Conservation (phyloP, 2,113 vertebrate genomes). For the Rhegmatorhina hoffmannsi region DNA sequence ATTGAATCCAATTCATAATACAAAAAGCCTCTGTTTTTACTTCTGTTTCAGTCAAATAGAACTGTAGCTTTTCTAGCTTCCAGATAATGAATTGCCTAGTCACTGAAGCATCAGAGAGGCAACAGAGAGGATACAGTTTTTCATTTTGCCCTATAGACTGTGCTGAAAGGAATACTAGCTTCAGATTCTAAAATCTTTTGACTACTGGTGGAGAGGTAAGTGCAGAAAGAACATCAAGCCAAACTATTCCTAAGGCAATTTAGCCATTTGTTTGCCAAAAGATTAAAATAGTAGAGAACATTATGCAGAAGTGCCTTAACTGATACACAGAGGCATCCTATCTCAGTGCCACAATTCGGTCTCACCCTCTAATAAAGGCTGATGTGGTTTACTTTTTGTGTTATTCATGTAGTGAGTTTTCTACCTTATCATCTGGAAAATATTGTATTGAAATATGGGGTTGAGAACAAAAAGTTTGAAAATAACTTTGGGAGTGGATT, state of each 20-base stretch:
- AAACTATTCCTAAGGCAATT: background rate
- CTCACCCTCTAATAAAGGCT: background rate
- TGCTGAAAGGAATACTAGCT: background rate
- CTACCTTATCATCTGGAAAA: background rate
- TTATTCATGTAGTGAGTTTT: background rate
- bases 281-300: background rate
- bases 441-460: background rate
- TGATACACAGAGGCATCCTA: background rate
- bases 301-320: background rate
- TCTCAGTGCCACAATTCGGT: background rate
- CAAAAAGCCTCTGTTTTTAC: background rate
- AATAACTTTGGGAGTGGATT: background rate
- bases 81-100: background rate
- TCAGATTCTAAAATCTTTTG: background rate
- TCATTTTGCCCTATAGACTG: background rate
- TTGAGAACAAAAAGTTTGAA: background rate
- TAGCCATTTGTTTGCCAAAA: background rate
- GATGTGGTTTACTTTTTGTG: background rate
- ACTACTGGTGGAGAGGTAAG: background rate
- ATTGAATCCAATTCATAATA: background rate
- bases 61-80: background rate
- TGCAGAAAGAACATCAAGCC: background rate
- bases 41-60: background rate
- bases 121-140: background rate
- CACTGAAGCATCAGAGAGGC: background rate